These are phyloP conservation scores for Siphonodentalium dalli DNA, from an alignment of 2,888 invertebrate genomes.

Conservation along the genomic window DNA sequence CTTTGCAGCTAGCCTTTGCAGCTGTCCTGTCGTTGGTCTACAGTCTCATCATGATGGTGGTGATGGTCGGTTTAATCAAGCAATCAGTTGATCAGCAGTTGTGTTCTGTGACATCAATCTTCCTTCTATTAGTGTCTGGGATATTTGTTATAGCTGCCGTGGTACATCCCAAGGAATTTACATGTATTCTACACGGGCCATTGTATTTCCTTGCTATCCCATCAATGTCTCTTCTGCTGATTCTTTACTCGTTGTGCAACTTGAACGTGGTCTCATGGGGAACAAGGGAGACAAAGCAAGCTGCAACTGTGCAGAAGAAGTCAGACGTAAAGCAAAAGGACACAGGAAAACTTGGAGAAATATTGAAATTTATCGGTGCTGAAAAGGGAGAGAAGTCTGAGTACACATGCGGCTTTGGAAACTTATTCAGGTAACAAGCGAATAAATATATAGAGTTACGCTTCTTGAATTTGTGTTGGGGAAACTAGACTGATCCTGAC, in stretches of 20 bases:
- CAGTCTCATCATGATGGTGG: slow-evolving; percentile 99
- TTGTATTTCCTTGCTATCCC: slow-evolving; percentile 91
- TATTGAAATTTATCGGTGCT: too few species aligned
- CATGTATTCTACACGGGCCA: slow-evolving; percentile 71
- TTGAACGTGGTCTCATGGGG: slow-evolving; percentile 95
- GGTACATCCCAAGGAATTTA: slow-evolving; percentile 86
- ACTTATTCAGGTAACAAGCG: too few species aligned
- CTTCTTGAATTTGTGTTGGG: too few species aligned
- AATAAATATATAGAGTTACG: too few species aligned
- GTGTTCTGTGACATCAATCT: slow-evolving; percentile 94
- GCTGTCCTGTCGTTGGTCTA: slow-evolving; percentile 94
- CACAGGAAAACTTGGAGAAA: background rate
- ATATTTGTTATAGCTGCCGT: slow-evolving; percentile 94
- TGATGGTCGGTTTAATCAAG: slow-evolving; percentile 95
- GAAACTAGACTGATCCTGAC: too few species aligned
- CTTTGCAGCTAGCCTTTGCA: slow-evolving; percentile 81
- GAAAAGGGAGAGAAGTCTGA: too few species aligned
- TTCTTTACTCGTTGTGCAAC: slow-evolving; percentile 90
- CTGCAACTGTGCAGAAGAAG: slow-evolving; percentile 14
- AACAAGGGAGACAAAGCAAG: slow-evolving; percentile 76
- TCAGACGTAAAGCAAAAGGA: background rate
- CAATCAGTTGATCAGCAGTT: slow-evolving; percentile 93
- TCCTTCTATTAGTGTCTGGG: slow-evolving; percentile 90
- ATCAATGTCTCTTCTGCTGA: slow-evolving; percentile 90
- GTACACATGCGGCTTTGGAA: too few species aligned